Evolutionary conservation across 30 jellyfish, hydroid and myxozoan species (phyloP), one percentile per base, ranked within the genome.

Genomic region (Pelagia noctiluca): DNA sequence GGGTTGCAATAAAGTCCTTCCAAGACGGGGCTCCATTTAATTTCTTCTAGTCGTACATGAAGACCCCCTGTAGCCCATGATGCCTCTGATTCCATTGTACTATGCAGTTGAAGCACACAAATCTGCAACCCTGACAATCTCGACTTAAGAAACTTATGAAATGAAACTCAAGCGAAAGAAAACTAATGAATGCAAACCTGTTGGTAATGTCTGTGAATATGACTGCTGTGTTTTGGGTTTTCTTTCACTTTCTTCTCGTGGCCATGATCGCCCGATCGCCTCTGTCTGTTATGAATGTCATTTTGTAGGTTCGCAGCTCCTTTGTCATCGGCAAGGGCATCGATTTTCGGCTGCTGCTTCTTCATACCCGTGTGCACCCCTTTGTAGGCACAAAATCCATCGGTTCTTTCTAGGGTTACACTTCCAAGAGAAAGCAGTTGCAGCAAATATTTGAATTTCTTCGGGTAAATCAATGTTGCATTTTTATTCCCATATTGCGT

Each of bases 351-450:
- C 12, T 71, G 84, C 24, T 53, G 80, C 13, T 34, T 71, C 19
- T 53, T 57, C 32, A 68, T 35, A 71, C 88, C 92, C 36, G 36
- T 35, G 46, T 57, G 84, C 61, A 71, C 87, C 2, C 88, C 92
- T 60, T 88, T 78, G 60, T 88, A 29, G 28, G 35, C 42, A 47
- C 96, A 88, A 52, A 12, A 53, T 12, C 61, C 74, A 61, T 88
- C 96, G 70, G 71, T 63, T n/a, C 83, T 77, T 57, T 71, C 89
- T 30, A 88, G 36, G 62, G 47, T 64, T 21, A 88, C 91, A 71
- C 50, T 71, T 30, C 96, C 96, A 10, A 88, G 82, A 22, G 88
- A 61, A 0, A 88, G 71, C n/a, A 61, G 83, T 60, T 54, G 60
- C 74, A 88, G 62, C 66, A 88, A 28, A 30, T 23, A 33, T 0